Base-by-base conservation (phyloP, 2,888 invertebrate genomes). In the Dyspetes luteomarginatus region DNA sequence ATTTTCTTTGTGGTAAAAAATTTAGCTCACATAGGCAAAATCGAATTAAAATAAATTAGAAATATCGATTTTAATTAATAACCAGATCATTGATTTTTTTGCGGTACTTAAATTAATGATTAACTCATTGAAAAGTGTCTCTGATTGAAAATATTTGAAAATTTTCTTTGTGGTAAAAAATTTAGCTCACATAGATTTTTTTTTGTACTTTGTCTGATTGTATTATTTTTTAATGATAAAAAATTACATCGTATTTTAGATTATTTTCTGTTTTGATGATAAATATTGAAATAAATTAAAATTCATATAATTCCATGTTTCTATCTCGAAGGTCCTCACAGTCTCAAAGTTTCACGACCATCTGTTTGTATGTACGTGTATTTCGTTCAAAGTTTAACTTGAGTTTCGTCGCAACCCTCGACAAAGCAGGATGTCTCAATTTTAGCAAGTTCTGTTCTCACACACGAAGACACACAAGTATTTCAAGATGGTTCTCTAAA, bases 381-480 rank as follows among this genome's bases (percentile, higher is more conserved):
- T 36, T 12, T 12, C 9, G 36, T 36, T 2, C 36, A 36, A 36
- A 7, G 36, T 69, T 58, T 36, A 52, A 72, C 22, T 19, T 4
- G 22, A 60, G 60, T 72, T 50, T 15, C 9, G 30, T 72, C 36
- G 36, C 60, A 71, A 50, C 36, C 60, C 48, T 36, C 12, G 71
- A 62, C 36, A 50, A 60, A 60, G 60, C 71, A 60, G 60, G 48
- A 72, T 60, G 50, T 60, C 17, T 24, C 30, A 52, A 60, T 56
- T 28, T 9, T 28, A 26, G n/a, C 43, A 22, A 60, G 41, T 60
- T 60, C 24, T 36, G 7, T 12, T 7, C 12, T 41, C 9, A 17
- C 19, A 60, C 41, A 22, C 41, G 41, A 60, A 22, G 24, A 62
- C 43, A 26, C 45, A 28, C 28, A 36, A 36, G 36, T 36, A 36